Percentiles rank a stretch among this genome's conserved stretches.
phyloP scores from a whole-genome alignment of 2,797 vertebrate species.

The Dromococcyx pavoninus region DNA sequence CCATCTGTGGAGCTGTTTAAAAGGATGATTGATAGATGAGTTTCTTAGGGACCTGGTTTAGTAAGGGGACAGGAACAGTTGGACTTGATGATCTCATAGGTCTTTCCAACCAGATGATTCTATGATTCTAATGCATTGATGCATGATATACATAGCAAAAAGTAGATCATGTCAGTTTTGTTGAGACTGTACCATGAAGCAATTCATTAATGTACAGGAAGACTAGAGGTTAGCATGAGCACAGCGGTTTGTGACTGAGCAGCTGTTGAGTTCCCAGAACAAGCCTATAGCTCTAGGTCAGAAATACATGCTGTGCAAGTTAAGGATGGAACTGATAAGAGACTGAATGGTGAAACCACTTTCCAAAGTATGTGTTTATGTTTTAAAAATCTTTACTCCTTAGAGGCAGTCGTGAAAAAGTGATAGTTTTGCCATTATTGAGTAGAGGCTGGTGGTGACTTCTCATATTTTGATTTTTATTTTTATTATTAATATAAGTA shows the following conservation, averaged over 20 bases:
- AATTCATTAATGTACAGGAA: neutral
- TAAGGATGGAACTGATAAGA: neutral
- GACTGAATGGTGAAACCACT: neutral
- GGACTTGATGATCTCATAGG: no score
- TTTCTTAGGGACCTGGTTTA: no score
- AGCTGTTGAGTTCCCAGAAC: neutral
- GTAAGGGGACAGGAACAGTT: no score
- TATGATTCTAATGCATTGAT: constrained; percentile 8
- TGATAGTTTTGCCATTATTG: neutral
- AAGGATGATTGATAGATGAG: no score
- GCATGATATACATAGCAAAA: neutral
- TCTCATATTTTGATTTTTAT: neutral
- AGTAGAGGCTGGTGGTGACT: neutral
- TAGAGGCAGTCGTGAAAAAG: neutral
- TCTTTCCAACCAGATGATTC: no score
- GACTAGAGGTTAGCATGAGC: neutral
- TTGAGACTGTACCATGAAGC: neutral
- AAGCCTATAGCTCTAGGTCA: neutral
- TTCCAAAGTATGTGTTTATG: neutral
- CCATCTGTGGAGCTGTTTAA: no score
- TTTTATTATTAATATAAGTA: neutral
- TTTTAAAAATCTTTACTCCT: neutral
- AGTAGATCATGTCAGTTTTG: neutral
- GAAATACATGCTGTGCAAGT: neutral
- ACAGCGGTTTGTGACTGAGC: neutral